phyloP scores from a whole-genome alignment of 2,113 vertebrate species.

The Pachypanchax playfairii region DNA sequence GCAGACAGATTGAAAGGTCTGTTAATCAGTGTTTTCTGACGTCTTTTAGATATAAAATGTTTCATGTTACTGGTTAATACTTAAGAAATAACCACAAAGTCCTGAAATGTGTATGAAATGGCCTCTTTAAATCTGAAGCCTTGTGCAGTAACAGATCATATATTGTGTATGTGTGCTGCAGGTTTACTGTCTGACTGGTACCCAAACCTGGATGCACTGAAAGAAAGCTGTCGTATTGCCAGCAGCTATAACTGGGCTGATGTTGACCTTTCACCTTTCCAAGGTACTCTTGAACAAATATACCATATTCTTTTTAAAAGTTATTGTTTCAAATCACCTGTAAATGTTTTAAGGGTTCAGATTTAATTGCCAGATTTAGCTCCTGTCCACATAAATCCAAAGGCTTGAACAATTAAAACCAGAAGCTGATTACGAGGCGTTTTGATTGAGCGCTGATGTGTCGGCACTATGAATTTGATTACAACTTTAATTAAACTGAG shows the following conservation, averaged over 20 bases:
- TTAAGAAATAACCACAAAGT: no score
- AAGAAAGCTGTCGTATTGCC: slow-evolving; percentile 93
- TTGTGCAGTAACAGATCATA: slow-evolving; percentile 36
- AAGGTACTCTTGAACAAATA: slow-evolving; percentile 78
- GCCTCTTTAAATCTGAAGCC: no score
- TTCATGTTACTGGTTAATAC: no score
- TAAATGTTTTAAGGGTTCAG: not conserved
- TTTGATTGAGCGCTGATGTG: slow-evolving; percentile 67
- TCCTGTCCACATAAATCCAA: slow-evolving; percentile 3
- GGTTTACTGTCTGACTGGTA: slow-evolving; percentile 87
- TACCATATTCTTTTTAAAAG: not conserved
- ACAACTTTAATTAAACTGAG: slow-evolving; percentile 73
- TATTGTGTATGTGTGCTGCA: slow-evolving; percentile 64
- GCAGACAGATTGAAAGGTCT: no score
- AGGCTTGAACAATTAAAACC: slow-evolving; percentile 27
- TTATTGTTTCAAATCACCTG: not conserved
- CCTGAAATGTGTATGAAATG: no score
- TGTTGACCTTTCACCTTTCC: slow-evolving; percentile 92
- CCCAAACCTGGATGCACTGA: slow-evolving; percentile 90
- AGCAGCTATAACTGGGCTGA: slow-evolving; percentile 95
- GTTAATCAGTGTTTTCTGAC: no score
- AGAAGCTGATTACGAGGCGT: slow-evolving; percentile 45
- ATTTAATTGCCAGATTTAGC: slow-evolving; percentile 4
- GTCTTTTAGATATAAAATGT: no score
- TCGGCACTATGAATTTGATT: slow-evolving; percentile 68